Percentiles rank a stretch among this genome's conserved stretches.
Evolutionary conservation across 2,888 invertebrate species (phyloP).

Genomic region (Odontothrips loti): DNA sequence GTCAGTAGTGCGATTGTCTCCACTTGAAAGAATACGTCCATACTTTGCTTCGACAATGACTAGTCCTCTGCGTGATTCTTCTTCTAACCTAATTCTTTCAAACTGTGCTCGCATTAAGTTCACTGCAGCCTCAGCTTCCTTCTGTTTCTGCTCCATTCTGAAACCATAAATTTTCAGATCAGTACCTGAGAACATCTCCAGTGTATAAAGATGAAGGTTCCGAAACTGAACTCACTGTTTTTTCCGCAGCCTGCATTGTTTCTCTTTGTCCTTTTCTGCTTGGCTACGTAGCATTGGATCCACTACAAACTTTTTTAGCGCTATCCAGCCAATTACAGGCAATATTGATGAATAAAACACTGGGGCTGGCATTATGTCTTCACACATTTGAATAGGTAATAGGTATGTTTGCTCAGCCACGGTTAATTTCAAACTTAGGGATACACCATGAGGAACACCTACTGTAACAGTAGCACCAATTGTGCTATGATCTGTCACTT

Average conservation of each 20-base stretch:
- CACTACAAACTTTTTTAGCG: conserved; percentile 78
- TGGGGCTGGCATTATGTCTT: conserved; percentile 83
- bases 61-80: conserved; percentile 77
- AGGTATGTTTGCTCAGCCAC: conserved; percentile 83
- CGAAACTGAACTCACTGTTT: conserved; percentile 50
- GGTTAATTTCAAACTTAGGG: conserved; percentile 77
- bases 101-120: conserved; percentile 90
- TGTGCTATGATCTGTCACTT: conserved; percentile 83
- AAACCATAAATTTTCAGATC: conserved; percentile 31
- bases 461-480: conserved; percentile 79
- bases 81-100: conserved; percentile 73
- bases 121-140: conserved; percentile 80
- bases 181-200: not conserved
- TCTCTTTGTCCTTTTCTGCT: conserved; percentile 73
- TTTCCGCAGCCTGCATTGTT: conserved; percentile 74
- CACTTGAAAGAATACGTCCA: conserved; percentile 57
- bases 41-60: conserved; percentile 80
- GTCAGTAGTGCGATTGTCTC: conserved; percentile 53
- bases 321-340: conserved; percentile 75
- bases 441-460: conserved; percentile 83
- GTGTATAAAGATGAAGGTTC: not conserved
- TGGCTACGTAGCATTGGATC: conserved; percentile 78
- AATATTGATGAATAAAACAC: conserved; percentile 88
- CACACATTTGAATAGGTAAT: conserved; percentile 86
- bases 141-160: conserved; percentile 70